Conservation (phyloP, 2,888 invertebrate species). For the Drosophila robusta region DNA sequence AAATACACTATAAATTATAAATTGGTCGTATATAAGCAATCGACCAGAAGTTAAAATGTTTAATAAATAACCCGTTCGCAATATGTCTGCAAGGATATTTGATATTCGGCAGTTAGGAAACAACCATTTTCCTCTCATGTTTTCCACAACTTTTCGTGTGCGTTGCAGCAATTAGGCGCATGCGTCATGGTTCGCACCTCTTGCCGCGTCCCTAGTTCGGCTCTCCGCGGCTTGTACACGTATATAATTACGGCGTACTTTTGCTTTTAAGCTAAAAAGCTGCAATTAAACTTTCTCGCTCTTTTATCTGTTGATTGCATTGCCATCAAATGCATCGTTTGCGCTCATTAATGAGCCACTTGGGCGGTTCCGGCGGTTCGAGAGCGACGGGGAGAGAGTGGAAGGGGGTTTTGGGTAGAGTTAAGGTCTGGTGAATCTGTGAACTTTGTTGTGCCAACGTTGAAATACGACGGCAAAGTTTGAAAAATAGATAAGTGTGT, state of each 20-base stretch:
- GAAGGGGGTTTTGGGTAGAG: neutral
- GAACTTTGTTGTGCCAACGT: constrained; percentile 1
- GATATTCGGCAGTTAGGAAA: no score
- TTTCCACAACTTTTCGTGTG: constrained; percentile 47
- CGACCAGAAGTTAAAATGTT: no score
- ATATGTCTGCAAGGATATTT: no score
- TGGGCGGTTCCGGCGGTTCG: constrained; percentile 36
- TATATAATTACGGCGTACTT: constrained; percentile 64
- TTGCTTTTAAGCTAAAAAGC: constrained; percentile 65
- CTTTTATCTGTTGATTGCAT: constrained; percentile 67
- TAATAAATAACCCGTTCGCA: no score
- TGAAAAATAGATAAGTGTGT: neutral
- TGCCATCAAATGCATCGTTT: constrained; percentile 70
- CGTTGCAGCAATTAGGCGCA: constrained; percentile 71
- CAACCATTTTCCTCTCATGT: neutral
- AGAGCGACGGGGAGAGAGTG: neutral
- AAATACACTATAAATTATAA: no score
- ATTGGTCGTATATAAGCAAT: no score
- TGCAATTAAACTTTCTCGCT: constrained; percentile 80
- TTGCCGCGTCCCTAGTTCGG: constrained; percentile 6
- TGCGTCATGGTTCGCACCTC: constrained; percentile 67
- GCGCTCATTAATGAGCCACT: constrained; percentile 57
- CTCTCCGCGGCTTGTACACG: constrained; percentile 3
- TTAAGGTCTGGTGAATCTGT: constrained; percentile 6
- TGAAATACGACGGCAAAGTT: neutral